Evolutionary conservation across 2,797 vertebrate species (phyloP).

Genomic region (Neoniphon sammara): DNA sequence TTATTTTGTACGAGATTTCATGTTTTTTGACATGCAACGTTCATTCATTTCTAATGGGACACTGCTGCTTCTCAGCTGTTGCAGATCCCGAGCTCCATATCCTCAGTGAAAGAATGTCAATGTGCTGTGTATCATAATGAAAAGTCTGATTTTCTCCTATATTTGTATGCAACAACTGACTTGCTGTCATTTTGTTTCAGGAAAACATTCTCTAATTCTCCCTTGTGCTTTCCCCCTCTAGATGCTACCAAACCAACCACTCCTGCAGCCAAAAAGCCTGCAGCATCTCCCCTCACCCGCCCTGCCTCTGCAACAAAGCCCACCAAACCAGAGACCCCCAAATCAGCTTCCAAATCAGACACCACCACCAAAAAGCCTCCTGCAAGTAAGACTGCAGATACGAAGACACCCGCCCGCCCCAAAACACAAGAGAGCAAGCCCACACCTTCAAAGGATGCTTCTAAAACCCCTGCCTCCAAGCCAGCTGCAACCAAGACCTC

Average conservation of each 20-base stretch:
- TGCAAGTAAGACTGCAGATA: slow-evolving; percentile 70
- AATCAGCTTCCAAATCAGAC: slow-evolving; percentile 75
- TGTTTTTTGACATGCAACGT: neutral
- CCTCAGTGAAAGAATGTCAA: neutral
- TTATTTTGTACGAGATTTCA: neutral
- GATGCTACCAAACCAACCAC: slow-evolving; percentile 81
- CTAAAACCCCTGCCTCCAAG: slow-evolving; percentile 72
- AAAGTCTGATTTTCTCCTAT: neutral
- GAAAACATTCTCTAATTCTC: slow-evolving; percentile 11
- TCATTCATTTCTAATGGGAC: neutral
- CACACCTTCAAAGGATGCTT: slow-evolving; percentile 70
- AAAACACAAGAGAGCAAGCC: slow-evolving; percentile 76
- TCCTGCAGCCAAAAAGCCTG: slow-evolving; percentile 76
- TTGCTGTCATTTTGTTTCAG: neutral
- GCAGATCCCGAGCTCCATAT: neutral
- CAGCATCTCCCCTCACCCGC: slow-evolving; percentile 74
- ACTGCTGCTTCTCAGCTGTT: neutral
- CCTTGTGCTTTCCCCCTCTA: slow-evolving; percentile 51
- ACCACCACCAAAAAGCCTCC: slow-evolving; percentile 72
- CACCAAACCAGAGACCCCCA: slow-evolving; percentile 79
- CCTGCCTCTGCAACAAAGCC: slow-evolving; percentile 72
- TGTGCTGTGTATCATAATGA: neutral
- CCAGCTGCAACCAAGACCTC: slow-evolving; percentile 69
- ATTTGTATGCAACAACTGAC: neutral
- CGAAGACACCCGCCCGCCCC: slow-evolving; percentile 75